A percentile compares a stretch with the other conserved stretches of the same genome.
Conservation (phyloP, 2,113 vertebrate species). For the Carassius auratus region DNA sequence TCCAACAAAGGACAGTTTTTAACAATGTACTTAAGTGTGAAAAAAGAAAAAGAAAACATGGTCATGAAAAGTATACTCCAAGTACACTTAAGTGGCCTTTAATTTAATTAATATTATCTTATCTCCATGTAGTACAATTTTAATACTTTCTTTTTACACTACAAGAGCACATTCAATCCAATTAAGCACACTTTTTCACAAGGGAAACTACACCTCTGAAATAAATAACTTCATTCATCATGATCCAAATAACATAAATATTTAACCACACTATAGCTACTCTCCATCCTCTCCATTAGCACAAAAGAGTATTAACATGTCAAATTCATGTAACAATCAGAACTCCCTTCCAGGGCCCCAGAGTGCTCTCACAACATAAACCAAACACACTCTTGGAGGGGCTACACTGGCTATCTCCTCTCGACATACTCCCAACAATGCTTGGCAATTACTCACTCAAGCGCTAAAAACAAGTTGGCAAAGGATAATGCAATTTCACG, state of each 20-base stretch:
- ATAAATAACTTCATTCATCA: not conserved
- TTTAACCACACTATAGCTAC: not conserved
- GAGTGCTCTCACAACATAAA: slow-evolving; percentile 11
- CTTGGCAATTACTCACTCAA: slow-evolving; percentile 48
- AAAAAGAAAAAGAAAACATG: too few relatives aligned
- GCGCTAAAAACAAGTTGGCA: slow-evolving; percentile 46
- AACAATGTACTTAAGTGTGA: too few relatives aligned
- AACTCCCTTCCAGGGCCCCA: not conserved
- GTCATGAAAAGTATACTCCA: too few relatives aligned
- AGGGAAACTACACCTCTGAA: not conserved
- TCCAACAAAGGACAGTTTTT: too few relatives aligned
- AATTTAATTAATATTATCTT: not conserved
- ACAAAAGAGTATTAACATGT: not conserved
- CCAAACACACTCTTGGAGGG: slow-evolving; percentile 40
- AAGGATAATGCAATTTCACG: slow-evolving; percentile 58
- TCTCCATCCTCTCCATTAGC: not conserved
- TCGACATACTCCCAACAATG: slow-evolving; percentile 38
- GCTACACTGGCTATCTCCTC: slow-evolving; percentile 23
- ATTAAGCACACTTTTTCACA: not conserved
- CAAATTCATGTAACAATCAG: slow-evolving; percentile 28
- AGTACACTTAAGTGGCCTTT: not conserved
- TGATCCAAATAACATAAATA: not conserved
- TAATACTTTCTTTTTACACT: not conserved
- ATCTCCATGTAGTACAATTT: not conserved
- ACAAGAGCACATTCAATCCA: not conserved